These are phyloP conservation scores for Tetramorium parvispinum DNA, from an alignment of 1,140 invertebrate genomes.

Conservation along the genomic window DNA sequence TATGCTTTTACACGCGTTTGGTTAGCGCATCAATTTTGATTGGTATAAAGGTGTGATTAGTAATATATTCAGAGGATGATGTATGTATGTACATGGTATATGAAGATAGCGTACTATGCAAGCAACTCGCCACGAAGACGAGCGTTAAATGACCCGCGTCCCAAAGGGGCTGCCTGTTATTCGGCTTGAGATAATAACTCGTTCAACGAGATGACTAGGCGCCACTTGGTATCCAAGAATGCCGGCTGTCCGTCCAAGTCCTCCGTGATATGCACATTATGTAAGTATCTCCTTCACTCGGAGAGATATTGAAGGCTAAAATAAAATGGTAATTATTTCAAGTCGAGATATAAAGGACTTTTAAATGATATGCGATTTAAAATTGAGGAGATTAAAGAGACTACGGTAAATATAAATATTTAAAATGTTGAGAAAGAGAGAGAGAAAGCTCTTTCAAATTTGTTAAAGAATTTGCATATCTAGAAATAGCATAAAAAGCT, in stretches of 20 bases:
- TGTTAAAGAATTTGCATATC: conserved; percentile 3
- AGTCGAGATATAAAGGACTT: not conserved
- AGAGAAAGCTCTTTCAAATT: not conserved
- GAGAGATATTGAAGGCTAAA: not conserved
- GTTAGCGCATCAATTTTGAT: not conserved
- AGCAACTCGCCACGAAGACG: not conserved
- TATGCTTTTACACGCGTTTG: not conserved
- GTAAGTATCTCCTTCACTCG: conserved; percentile 16
- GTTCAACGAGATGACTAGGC: conserved; percentile 77
- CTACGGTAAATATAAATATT: conserved; percentile 9
- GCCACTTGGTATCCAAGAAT: conserved; percentile 80
- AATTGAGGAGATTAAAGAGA: conserved; percentile 7
- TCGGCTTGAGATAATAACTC: conserved; percentile 82
- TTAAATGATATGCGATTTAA: not conserved
- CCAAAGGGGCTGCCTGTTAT: conserved; percentile 71
- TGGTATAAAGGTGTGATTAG: not conserved
- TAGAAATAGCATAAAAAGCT: not conserved
- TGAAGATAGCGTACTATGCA: not conserved
- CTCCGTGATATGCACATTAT: conserved; percentile 54
- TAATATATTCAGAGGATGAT: not conserved
- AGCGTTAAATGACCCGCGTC: conserved; percentile 58
- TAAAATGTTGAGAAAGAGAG: not conserved
- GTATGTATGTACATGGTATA: not conserved
- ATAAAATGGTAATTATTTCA: conserved; percentile 38
- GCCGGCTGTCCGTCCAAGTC: conserved; percentile 62